These are phyloP conservation scores for Dromiciops gliroides DNA, from an alignment of 2,113 vertebrate genomes.

Conservation along the genomic window DNA sequence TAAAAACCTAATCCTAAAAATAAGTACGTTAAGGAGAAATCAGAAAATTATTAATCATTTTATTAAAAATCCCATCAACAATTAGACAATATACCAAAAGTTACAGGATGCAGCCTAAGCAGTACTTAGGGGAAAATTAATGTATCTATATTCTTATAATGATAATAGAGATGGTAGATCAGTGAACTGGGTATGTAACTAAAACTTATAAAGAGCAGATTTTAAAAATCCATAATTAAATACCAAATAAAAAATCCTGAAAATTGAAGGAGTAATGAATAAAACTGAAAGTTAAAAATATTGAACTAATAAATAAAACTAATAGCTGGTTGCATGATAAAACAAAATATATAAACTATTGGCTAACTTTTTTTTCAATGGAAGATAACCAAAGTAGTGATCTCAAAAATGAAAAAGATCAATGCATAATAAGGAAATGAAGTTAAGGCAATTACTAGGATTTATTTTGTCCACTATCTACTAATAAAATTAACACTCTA, in stretches of 20 bases:
- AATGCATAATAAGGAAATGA: neutral
- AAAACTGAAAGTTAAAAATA: neutral
- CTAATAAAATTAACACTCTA: neutral
- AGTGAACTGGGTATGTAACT: neutral
- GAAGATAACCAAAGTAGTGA: neutral
- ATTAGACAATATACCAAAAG: neutral
- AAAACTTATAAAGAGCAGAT: neutral
- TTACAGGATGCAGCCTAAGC: neutral
- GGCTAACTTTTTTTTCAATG: neutral
- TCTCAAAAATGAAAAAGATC: neutral
- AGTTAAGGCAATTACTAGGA: neutral
- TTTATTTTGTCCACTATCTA: neutral
- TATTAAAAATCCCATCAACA: neutral
- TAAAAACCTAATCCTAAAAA: too few relatives aligned
- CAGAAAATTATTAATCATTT: too few relatives aligned
- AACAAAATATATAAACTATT: neutral
- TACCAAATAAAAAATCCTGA: neutral
- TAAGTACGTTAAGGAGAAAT: too few relatives aligned
- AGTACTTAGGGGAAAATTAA: neutral
- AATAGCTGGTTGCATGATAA: neutral
- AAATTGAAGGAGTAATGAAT: neutral
- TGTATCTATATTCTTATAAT: neutral
- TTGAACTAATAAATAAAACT: neutral
- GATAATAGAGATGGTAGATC: neutral
- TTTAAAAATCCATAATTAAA: neutral